A percentile compares a stretch with the other conserved stretches of the same genome.
These are phyloP conservation scores for Lacanobia wlatinum DNA, from an alignment of 2,888 invertebrate genomes.

Conservation along the genomic window DNA sequence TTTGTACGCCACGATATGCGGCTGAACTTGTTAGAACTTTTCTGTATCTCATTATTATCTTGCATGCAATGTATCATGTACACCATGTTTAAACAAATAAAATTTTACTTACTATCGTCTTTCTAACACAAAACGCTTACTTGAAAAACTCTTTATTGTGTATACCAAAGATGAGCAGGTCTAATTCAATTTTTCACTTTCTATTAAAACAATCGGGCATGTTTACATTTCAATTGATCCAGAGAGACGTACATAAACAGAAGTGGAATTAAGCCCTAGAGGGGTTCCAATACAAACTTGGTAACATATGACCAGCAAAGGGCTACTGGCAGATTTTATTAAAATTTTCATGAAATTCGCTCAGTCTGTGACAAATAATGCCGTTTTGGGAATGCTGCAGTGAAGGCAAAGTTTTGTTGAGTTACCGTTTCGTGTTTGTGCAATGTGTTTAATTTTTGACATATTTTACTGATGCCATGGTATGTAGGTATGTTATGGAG, in stretches of 20 bases:
- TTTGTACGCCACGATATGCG: too few relatives aligned
- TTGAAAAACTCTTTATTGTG: too few relatives aligned
- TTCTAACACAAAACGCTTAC: too few relatives aligned
- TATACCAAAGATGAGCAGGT: too few relatives aligned
- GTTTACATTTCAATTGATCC: conserved; percentile 30
- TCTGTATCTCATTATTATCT: too few relatives aligned
- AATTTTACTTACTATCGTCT: too few relatives aligned
- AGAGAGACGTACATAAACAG: conserved; percentile 39
- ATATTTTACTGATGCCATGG: conserved; percentile 23
- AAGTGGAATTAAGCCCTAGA: conserved; percentile 38
- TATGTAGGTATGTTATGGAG: neutral
- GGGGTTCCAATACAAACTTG: conserved; percentile 4
- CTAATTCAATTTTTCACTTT: neutral
- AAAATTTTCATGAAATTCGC: conserved; percentile 58
- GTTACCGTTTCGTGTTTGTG: conserved; percentile 28
- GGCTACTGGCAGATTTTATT: conserved; percentile 45
- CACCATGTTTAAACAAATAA: too few relatives aligned
- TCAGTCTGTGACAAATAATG: conserved; percentile 49
- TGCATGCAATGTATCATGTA: too few relatives aligned
- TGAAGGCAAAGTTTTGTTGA: conserved; percentile 42
- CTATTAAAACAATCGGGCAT: conserved; percentile 42
- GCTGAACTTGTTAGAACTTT: too few relatives aligned
- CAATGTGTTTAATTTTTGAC: conserved; percentile 45
- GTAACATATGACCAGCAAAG: neutral
- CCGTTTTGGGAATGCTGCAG: conserved; percentile 50